Conservation (phyloP, 2,888 invertebrate species). For the Nomada flava region DNA sequence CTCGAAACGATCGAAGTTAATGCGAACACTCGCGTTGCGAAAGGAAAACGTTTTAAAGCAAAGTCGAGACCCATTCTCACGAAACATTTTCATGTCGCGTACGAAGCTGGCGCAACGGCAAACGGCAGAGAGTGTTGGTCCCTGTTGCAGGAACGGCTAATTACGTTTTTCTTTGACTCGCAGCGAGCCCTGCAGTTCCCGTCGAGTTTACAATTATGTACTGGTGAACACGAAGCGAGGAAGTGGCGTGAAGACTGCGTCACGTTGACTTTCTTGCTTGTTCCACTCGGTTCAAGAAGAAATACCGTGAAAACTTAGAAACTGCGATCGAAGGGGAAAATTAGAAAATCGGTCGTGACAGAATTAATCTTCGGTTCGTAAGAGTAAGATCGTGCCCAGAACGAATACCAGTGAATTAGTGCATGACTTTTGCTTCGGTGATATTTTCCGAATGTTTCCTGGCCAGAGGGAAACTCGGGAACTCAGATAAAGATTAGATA, state of each 20-base stretch:
- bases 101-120: constrained; percentile 24
- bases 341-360: too few relatives aligned
- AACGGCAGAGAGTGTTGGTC: constrained; percentile 17
- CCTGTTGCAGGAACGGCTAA: constrained; percentile 44
- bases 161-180: constrained; percentile 46
- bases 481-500: too few relatives aligned
- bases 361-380: too few relatives aligned
- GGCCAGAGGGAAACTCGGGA: too few relatives aligned
- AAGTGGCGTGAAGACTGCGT: constrained; percentile 28
- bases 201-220: constrained; percentile 38
- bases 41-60: constrained; percentile 29
- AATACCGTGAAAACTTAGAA: too few relatives aligned
- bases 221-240: constrained; percentile 26
- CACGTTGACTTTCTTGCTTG: too few relatives aligned
- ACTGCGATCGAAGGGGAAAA: too few relatives aligned
- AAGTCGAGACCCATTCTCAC: constrained; percentile 26
- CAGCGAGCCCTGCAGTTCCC: constrained; percentile 36
- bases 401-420: too few relatives aligned
- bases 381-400: too few relatives aligned
- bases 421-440: too few relatives aligned
- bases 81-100: constrained; percentile 44
- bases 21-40: not conserved
- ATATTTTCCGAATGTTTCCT: too few relatives aligned
- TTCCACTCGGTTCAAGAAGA: too few relatives aligned
- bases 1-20: not conserved